Percentiles rank a stretch among this genome's conserved stretches.
Conservation (phyloP, 2,113 vertebrate species). For the Pangasianodon hypophthalmus region DNA sequence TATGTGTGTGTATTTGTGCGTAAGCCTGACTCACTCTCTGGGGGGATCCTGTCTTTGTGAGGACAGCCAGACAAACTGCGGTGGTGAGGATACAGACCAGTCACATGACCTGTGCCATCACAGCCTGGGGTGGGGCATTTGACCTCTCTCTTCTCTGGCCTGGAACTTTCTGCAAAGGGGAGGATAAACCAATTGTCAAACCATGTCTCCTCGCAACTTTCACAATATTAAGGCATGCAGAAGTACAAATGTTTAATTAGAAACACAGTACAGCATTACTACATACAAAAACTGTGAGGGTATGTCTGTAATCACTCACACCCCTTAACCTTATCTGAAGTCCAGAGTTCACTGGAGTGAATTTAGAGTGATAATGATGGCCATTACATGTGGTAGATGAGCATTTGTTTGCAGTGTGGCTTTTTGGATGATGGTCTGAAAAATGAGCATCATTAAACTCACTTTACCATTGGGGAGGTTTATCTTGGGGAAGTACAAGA, state of each 20-base stretch:
- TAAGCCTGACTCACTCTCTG: slow-evolving; percentile 86
- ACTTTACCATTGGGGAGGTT: slow-evolving; percentile 34
- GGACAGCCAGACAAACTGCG: slow-evolving; percentile 97
- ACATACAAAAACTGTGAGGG: not conserved
- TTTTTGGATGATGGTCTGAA: slow-evolving; percentile 44
- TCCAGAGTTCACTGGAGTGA: slow-evolving; percentile 17
- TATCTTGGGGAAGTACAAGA: slow-evolving; percentile 29
- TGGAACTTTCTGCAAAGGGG: slow-evolving; percentile 80
- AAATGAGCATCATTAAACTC: slow-evolving; percentile 53
- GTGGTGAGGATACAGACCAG: slow-evolving; percentile 95
- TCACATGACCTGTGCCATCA: slow-evolving; percentile 95
- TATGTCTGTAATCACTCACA: not conserved
- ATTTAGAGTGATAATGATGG: slow-evolving; percentile 54
- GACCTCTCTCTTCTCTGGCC: slow-evolving; percentile 93
- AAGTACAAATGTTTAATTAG: not conserved
- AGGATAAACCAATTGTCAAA: slow-evolving; percentile 33
- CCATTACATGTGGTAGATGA: slow-evolving; percentile 44
- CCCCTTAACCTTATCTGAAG: slow-evolving; percentile 31
- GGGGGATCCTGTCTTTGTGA: slow-evolving; percentile 98
- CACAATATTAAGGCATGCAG: not conserved
- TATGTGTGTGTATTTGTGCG: slow-evolving; percentile 3
- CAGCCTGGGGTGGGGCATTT: slow-evolving; percentile 98
- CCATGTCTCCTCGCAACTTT: not conserved
- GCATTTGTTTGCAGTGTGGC: slow-evolving; percentile 32
- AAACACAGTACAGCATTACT: not conserved